phyloP scores from a whole-genome alignment of 2,797 vertebrate genomes.

The Paedocypris micromegethes region DNA sequence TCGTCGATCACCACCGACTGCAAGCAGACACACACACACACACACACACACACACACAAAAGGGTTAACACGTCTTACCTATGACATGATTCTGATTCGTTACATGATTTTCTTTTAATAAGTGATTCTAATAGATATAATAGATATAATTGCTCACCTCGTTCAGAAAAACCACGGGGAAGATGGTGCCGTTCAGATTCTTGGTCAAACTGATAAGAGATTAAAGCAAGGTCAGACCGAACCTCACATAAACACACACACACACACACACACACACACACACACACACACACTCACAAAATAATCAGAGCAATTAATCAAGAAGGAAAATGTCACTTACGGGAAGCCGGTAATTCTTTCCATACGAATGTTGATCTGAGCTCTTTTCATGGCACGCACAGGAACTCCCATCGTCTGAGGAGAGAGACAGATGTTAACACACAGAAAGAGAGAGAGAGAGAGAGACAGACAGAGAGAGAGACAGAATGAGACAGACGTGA shows the following conservation, averaged over 20 bases:
- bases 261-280: constrained; percentile 1
- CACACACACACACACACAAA: neutral
- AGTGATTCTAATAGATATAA: too few relatives aligned
- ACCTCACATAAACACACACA: neutral
- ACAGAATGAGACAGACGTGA: too few relatives aligned
- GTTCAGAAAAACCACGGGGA: constrained; percentile 72
- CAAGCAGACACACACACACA: constrained; percentile 1
- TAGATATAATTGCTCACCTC: constrained; percentile 58
- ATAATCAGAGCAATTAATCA: neutral
- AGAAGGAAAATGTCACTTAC: constrained; percentile 54
- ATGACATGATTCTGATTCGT: neutral
- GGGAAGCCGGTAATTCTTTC: constrained; percentile 53
- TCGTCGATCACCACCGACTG: constrained; percentile 74
- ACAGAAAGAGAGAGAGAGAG: neutral
- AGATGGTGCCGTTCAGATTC: constrained; percentile 54
- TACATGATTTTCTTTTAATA: too few relatives aligned
- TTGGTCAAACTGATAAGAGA: constrained; percentile 56
- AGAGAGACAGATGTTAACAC: neutral
- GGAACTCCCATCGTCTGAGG: constrained; percentile 71
- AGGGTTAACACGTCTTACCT: neutral
- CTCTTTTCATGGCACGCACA: constrained; percentile 71
- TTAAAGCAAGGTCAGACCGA: neutral
- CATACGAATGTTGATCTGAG: constrained; percentile 69
- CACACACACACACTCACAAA: neutral
- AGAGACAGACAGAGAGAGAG: neutral